Evolutionary conservation across 1,140 invertebrate species (phyloP), one percentile per base, ranked within the genome.

Genomic region (Euura lappo): DNA sequence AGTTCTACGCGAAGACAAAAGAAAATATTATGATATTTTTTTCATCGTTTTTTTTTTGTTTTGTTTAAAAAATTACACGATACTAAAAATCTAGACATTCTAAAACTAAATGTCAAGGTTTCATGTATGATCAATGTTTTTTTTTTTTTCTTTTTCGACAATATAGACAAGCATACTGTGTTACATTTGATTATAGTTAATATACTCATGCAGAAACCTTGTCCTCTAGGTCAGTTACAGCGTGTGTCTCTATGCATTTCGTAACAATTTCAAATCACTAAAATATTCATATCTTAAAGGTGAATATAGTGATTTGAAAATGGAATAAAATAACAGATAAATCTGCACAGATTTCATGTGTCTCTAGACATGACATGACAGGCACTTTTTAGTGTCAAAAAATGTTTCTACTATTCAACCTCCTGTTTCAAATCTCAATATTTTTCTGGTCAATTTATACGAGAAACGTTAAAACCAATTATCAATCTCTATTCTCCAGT

Each of bases 311-410:
- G 13, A 60, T 60, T 60, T 60, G 8, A 60, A 60, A 60, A 60
- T 60, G 51, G 51, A 8, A n/a, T 11, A 5, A 3, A 60, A 60
- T 28, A 28, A 28, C 28, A 28, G 28, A 28, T 28, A 1, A 60
- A 8, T 60, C 28, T 60, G 51, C 51, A 60, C 51, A 60, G 51
- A n/a, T 8, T 60, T 60, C 13, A 81, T 81, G 78, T 83, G 45
- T 72, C 74, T 84, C 83, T 85, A 84, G 84, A 84, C 80, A 81
- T 81, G 82, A 86, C 82, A 84, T 83, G 84, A 85, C 83, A 87
- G 85, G 85, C 85, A 87, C 85, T 87, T 87, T 84, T 81, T 84
- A 87, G 83, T 87, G 85, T 86, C 85, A 86, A 47, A 76, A 84
- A 86, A 85, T 80, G 79, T 80, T 82, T 78, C 79, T 85, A 85